A percentile compares a stretch with the other conserved stretches of the same genome.
phyloP scores from a whole-genome alignment of 2,797 vertebrate genomes.

The Ceryle rudis region DNA sequence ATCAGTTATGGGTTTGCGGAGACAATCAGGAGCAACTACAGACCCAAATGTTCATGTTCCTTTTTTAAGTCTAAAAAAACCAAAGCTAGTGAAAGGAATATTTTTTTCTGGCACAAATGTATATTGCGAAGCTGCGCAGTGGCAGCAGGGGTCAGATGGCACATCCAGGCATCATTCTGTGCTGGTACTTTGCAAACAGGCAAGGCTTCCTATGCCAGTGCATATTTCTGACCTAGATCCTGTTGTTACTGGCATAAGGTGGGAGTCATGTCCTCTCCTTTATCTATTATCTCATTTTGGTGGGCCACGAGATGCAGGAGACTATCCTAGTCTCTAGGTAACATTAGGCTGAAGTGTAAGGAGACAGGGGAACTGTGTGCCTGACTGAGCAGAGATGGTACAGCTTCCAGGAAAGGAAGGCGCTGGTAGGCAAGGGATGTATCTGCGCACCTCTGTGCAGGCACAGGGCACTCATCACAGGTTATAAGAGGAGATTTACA shows the following conservation, averaged over 20 bases:
- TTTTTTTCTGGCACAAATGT: background rate
- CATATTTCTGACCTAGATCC: background rate
- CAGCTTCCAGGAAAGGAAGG: background rate
- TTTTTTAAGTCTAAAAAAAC: background rate
- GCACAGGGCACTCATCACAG: background rate
- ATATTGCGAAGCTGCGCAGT: background rate
- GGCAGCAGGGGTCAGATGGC: background rate
- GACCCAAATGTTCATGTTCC: background rate
- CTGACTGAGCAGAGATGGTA: background rate
- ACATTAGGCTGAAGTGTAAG: background rate
- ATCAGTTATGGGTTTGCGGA: background rate
- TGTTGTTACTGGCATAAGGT: background rate
- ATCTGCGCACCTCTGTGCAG: background rate
- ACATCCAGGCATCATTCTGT: background rate
- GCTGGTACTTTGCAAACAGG: background rate
- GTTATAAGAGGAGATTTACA: background rate
- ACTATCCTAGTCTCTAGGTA: background rate
- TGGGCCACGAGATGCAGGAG: background rate
- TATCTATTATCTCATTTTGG: background rate
- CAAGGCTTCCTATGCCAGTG: background rate
- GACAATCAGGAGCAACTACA: background rate
- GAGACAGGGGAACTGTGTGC: background rate
- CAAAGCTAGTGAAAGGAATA: background rate
- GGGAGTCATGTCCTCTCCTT: background rate
- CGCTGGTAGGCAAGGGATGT: background rate